These are phyloP conservation scores for Gobio occitaniae DNA, from an alignment of 2,797 vertebrate genomes.

Conservation along the genomic window DNA sequence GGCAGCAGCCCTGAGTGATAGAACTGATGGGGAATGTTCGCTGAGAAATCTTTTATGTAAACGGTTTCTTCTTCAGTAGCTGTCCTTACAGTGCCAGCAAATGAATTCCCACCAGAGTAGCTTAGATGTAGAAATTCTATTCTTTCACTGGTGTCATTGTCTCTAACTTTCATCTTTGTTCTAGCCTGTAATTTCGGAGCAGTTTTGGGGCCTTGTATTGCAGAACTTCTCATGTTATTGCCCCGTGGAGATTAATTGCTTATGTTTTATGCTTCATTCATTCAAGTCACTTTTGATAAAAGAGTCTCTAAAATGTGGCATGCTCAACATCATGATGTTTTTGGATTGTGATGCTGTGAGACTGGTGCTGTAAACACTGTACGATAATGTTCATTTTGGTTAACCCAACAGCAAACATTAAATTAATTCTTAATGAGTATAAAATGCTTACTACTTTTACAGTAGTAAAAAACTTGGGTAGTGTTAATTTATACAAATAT, in stretches of 20 bases:
- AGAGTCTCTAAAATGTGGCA: not conserved
- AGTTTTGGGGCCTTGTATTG: not conserved
- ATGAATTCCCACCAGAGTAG: not conserved
- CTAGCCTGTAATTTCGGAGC: not conserved
- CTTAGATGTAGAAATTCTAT: not conserved
- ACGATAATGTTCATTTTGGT: not conserved
- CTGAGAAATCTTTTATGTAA: not conserved
- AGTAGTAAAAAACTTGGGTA: not conserved
- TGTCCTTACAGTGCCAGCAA: not conserved
- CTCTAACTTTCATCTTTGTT: conserved; percentile 9
- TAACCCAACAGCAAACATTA: not conserved
- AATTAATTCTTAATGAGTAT: not conserved
- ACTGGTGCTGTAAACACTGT: not conserved
- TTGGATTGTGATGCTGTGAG: not conserved
- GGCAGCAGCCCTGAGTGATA: conserved; percentile 14
- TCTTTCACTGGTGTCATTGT: not conserved
- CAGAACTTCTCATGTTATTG: not conserved
- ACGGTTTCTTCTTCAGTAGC: not conserved
- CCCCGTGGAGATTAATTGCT: not conserved
- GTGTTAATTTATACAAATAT: not conserved
- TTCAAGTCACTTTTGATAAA: not conserved
- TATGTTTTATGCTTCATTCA: not conserved
- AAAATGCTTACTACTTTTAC: not conserved
- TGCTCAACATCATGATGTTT: not conserved
- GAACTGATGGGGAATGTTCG: not conserved